Base-by-base conservation (phyloP, 1,140 invertebrate species). In the Drosophila varians region DNA sequence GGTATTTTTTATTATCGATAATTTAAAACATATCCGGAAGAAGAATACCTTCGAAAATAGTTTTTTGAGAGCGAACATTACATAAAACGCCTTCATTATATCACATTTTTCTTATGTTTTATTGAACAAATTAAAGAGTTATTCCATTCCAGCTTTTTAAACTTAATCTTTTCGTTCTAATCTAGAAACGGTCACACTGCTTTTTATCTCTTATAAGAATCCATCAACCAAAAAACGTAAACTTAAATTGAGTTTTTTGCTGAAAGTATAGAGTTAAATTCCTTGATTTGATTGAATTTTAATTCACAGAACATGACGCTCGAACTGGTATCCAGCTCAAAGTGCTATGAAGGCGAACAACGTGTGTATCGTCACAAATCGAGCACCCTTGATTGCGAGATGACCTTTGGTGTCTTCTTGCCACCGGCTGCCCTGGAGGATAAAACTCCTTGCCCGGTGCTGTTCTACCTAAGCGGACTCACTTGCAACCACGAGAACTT, bases 401-500 rank as follows among this genome's bases (percentile, higher is more conserved):
- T 98, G 96, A 98, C 97, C 83, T 98, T 99, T 92, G 97, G 96
- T 2, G 93, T 98, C 19, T 99, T 95, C 89, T 72, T 99, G 34
- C 98, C 97, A 51, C 94, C 96, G 0, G 93, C 96, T 80, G 93
- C 94, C 9, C 92, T 94, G 14, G 95, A 96, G 55, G 92, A 93
- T 48, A 93, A 93, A 11, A 91, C 92, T 77, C 91, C 93, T 12
- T 92, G 96, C 18, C 97, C 98, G 26, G 96, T 98, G 5, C 93
- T 99, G 3, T 99, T 98, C 91, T 99, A 96, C 93, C 92, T 99
- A 0, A 99, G 98, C 45, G 98, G 98, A 8, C 92, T 99, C 4
- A 98, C 96, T 0, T 99, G 98, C 90, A 98, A 95, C 21, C 98
- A 99, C 91, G 95, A 97, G 80, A 99, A 99, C 93, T 99, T 99